Evolutionary conservation across 2,797 vertebrate genomes (phyloP), one percentile per base, ranked within the genome.

Genomic region (Propithecus perrieri): DNA sequence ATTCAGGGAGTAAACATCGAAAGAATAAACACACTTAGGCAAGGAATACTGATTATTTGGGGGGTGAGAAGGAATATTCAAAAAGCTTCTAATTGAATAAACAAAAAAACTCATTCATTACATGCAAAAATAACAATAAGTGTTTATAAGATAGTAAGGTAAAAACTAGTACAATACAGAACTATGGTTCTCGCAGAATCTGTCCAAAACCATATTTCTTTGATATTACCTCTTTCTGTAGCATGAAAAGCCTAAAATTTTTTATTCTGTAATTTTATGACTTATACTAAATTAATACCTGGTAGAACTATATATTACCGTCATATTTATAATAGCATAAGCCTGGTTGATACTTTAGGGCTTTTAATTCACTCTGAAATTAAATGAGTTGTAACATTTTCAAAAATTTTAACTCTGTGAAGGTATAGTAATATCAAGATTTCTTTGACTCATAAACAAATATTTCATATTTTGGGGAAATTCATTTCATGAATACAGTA

Each of bases 221-320:
- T 95, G 81, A 86, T 76, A 97, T 59, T n/a, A 61, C 81, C 81
- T 95, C 53, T 59, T 94, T 92, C 55, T 93, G 53, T 71, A 92
- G 91, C 30, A 76, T 80, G 1, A 30, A 97, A 96, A 96, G 94
- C 14, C 85, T 86, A 89, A 89, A 94, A 30, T 30, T 81, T 87
- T 95, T 97, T 84, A 97, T 95, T 97, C 69, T 87, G 85, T 89
- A 65, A 95, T 96, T 97, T 98, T 84, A 96, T 28, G 93, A 72
- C 85, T 89, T 96, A 90, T 93, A 96, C 85, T 97, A 98, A 97
- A 86, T 96, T 78, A 96, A 74, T 43, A 96, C 53, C 20, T 95
- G 79, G 48, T 50, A 97, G 43, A 93, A 69, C 72, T 87, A 65
- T 17, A 35, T 78, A 75, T 79, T 67, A 87, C 90, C 95, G 85